phyloP scores from a whole-genome alignment of 2,888 invertebrate genomes.

The Flexamia atlantica region DNA sequence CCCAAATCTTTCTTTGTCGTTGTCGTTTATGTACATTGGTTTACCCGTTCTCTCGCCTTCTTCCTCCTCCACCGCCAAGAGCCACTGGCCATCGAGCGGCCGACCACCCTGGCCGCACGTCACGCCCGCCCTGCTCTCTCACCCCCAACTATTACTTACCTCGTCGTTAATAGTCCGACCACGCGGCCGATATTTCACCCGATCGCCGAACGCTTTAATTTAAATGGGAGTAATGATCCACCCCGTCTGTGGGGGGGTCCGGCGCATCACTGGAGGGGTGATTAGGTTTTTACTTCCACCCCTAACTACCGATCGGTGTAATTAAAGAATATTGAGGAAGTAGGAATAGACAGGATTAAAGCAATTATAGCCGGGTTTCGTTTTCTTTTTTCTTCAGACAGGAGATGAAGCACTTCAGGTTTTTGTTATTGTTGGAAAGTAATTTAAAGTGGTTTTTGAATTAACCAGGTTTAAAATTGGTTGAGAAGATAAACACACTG shows the following conservation, averaged over 20 bases:
- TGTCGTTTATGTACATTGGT: too few relatives aligned
- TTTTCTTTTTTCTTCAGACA: neutral
- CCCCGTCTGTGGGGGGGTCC: neutral
- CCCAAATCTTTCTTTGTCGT: too few relatives aligned
- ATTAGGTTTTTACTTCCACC: conserved; percentile 51
- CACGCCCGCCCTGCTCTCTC: neutral
- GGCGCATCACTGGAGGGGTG: conserved; percentile 39
- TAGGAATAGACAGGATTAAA: conserved; percentile 30
- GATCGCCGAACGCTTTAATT: conserved; percentile 45
- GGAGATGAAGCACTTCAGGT: conserved; percentile 24
- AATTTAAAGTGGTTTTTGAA: neutral
- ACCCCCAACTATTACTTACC: conserved; percentile 20
- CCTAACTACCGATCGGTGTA: conserved; percentile 32
- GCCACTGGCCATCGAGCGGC: neutral
- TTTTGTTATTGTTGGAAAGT: neutral
- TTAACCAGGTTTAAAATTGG: too few relatives aligned
- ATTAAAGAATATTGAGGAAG: conserved; percentile 58
- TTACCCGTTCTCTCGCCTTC: too few relatives aligned
- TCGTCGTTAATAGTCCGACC: conserved; percentile 15
- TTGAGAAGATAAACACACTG: too few relatives aligned
- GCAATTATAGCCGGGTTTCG: conserved; percentile 20
- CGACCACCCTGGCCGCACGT: conserved; percentile 3
- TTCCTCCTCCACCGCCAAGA: neutral
- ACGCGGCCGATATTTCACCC: conserved; percentile 39
- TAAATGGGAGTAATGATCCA: conserved; percentile 42